A percentile compares a stretch with the other conserved stretches of the same genome.
phyloP scores from a whole-genome alignment of 2,888 invertebrate species.

The Platycheirus albimanus region DNA sequence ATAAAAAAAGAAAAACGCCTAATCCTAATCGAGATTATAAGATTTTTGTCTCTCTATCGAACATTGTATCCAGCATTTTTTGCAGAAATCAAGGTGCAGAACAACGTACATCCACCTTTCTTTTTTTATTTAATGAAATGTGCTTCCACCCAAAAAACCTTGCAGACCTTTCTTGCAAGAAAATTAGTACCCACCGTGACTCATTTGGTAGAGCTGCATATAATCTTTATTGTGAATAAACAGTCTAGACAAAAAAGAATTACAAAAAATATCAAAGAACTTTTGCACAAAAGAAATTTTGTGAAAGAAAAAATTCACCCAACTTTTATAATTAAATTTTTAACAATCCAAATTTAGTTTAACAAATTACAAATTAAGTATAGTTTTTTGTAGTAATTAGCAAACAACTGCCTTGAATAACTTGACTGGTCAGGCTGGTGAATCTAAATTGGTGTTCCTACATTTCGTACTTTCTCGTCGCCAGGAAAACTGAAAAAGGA shows the following conservation, averaged over 20 bases:
- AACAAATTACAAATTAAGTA: conserved; percentile 7
- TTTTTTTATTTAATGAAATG: too few species aligned
- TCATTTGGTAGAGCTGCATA: neutral
- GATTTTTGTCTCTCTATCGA: too few species aligned
- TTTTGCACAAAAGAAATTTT: conserved; percentile 73
- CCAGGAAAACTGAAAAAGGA: conserved; percentile 62
- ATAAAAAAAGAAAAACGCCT: too few species aligned
- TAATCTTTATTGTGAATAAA: conserved; percentile 47
- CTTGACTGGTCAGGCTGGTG: conserved; percentile 67
- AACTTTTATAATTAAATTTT: conserved; percentile 60
- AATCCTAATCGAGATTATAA: too few species aligned
- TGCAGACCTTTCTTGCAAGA: too few species aligned
- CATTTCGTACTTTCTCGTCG: conserved; percentile 65
- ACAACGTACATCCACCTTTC: too few species aligned
- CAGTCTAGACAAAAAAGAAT: conserved; percentile 68
- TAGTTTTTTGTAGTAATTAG: conserved; percentile 30
- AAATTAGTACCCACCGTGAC: conserved; percentile 35
- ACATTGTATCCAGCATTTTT: too few species aligned
- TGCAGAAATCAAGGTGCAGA: too few species aligned
- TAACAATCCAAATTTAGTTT: conserved; percentile 43
- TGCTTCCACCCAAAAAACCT: too few species aligned
- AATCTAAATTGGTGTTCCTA: conserved; percentile 72
- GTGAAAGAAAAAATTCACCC: conserved; percentile 51
- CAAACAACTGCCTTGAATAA: conserved; percentile 51
- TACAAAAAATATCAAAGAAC: conserved; percentile 47